Evolutionary conservation across 2,888 invertebrate genomes (phyloP).

Genomic region (Esperia sulphurella): DNA sequence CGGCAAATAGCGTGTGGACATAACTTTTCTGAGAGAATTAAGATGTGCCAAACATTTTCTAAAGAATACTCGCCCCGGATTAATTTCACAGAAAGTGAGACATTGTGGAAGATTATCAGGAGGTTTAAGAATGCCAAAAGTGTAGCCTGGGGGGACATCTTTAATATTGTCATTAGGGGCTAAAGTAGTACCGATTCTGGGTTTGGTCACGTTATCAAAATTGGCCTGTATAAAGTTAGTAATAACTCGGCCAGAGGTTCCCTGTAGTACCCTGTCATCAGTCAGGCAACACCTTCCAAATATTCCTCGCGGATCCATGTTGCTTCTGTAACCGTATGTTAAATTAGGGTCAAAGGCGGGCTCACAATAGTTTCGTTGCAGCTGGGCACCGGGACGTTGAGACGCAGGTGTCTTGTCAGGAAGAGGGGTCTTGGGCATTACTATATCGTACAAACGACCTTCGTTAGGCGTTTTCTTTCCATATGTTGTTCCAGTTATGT

Average conservation of each 20-base stretch:
- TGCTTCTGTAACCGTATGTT: constrained; percentile 63
- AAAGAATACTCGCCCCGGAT: constrained; percentile 53
- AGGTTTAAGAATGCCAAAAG: constrained; percentile 64
- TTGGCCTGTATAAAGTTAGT: constrained; percentile 62
- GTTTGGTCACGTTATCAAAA: constrained; percentile 42
- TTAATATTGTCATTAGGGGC: constrained; percentile 71
- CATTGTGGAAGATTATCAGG: constrained; percentile 68
- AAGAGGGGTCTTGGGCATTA: constrained; percentile 53
- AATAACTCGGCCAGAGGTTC: constrained; percentile 46
- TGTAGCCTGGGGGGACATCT: constrained; percentile 61
- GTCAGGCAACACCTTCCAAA: constrained; percentile 65
- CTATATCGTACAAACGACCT: constrained; percentile 54
- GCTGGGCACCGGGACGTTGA: constrained; percentile 42
- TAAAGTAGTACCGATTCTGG: constrained; percentile 55
- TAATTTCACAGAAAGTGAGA: constrained; percentile 47
- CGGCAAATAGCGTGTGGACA: constrained; percentile 45
- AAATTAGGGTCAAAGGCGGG: constrained; percentile 61
- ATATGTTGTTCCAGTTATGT: constrained; percentile 44
- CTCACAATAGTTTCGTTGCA: constrained; percentile 46
- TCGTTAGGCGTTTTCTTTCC: constrained; percentile 45
- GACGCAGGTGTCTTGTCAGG: constrained; percentile 45
- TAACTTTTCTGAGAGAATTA: constrained; percentile 54
- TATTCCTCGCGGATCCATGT: constrained; percentile 65
- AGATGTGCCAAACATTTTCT: constrained; percentile 64
- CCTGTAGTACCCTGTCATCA: constrained; percentile 50